Evolutionary conservation across 2,113 vertebrate species (phyloP), one percentile per base, ranked within the genome.

Genomic region (Atractosteus spatula): DNA sequence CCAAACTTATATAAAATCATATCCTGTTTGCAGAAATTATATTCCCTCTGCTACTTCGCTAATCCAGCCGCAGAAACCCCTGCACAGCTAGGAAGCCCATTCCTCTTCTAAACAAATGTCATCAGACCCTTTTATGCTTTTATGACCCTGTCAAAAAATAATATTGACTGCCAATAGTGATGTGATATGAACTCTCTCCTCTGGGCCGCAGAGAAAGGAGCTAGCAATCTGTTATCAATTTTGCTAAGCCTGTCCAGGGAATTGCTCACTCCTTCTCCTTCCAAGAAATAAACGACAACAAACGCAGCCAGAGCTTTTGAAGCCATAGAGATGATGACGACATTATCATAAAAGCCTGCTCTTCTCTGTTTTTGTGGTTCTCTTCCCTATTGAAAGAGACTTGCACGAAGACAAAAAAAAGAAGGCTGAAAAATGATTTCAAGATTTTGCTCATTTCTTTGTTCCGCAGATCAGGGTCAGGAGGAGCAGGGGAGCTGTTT

Each of bases 281-380:
- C 92, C 93, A 94, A 94, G 91, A 94, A 92, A 92, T 96, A 93
- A 96, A 93, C 90, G 94, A 95, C 94, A 93, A 91, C 92, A 94
- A 94, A 94, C 91, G 91, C 87, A 86, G 70, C 89, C 89, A 78
- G 83, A 85, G 79, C 80, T 90, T 96, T 95, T 95, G 92, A 97
- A 96, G 91, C 86, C 81, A 77, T 70, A 69, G 78, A 89, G 83
- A 81, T 80, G 88, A 90, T 90, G 91, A 90, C 85, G 90, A 90
- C 90, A 91, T 91, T 93, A 91, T 88, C 88, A 89, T 89, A 90
- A 87, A 91, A 90, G 85, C 86, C 85, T 84, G 86, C 86, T 87
- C 88, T 84, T 90, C 84, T 80, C 78, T 90, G 88, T 87, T 84
- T 90, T 93, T 88, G 87, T 79, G 84, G 81, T 4, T 43, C 86